Evolutionary conservation across 1,140 invertebrate genomes (phyloP), one percentile per base, ranked within the genome.

Genomic region (Sycobia sp.): DNA sequence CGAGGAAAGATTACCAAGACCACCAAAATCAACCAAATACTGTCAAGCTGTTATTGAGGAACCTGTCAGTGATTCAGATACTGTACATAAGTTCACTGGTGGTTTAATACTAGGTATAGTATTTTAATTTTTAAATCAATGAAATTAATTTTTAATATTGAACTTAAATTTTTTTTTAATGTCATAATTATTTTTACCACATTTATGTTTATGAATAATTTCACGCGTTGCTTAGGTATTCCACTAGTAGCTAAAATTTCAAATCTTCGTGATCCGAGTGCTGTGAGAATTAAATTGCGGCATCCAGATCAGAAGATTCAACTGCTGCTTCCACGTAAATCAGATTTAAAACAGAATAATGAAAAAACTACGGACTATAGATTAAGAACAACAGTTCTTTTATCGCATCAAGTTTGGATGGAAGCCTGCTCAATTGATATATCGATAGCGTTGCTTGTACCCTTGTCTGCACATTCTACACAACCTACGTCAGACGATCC

Each of bases 301-400:
- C 97, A 96, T 83, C 95, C 95, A 3, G 95, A 98, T 84, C 91
- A 95, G 73, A 89, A 91, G 72, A 87, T 88, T 20, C 92, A 96
- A 75, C 82, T 95, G 34, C 84, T 95, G 27, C 83, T 92, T 58
- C 94, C 94, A 0, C 84, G 88, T 62, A 82, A 86, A 16, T 85
- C 87, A 36, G 90, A 92, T 73, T 78, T 92, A 47, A 85, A 88
- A 27, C 83, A 84, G 36, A 76, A 76, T 16, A 68, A 46, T 8
- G 70, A 77, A 39, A 69, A 77, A 49, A 55, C 74, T 14, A 83
- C 85, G 14, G 88, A 91, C 72, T 89, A 94, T 66, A 85, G 93
- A 46, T 81, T 98, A 10, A 82, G 92, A 22, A 95, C 94, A 1
- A 92, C 90, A 14, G 90, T 96, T 8, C 79, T 96, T 20, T 83